Evolutionary conservation across 2,797 vertebrate genomes (phyloP), one percentile per base, ranked within the genome.

Genomic region (Rhynchonycteris naso): DNA sequence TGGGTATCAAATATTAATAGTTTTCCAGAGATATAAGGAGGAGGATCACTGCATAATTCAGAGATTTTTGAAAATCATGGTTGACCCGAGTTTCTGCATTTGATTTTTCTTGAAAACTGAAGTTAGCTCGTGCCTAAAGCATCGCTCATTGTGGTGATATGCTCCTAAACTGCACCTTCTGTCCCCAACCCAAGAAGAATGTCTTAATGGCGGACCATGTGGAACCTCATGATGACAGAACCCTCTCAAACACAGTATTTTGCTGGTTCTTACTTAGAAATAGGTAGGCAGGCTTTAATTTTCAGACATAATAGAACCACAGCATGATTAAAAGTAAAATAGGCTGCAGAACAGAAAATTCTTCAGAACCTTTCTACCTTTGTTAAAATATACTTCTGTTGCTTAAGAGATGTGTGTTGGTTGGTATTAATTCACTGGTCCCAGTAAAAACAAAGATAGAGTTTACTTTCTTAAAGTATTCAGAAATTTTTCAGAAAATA

Each of bases 391-490:
- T 0, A 76, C 10, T 69, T 69, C 21, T 78, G 21, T 58, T 78
- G 75, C 21, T 79, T 58, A 22, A 79, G n/a, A 35, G n/a, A 38
- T 58, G n/a, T 21, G 15, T n/a, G 35, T 58, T 56, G 52, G 21
- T 54, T 82, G 71, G 65, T 86, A 68, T 56, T 35, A 47, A 75
- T 28, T 21, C n/a, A n/a, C 30, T 76, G 38, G 12, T 54, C 24
- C 5, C 2, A 50, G 24, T 30, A 19, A 82, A 69, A 59, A 47
- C 30, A 75, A 72, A 92, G 30, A 52, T 28, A 91, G 16, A 52
- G 24, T 68, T 88, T 68, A 52, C 8, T 52, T 86, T 83, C 59
- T 87, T 88, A 63, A 15, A 82, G 82, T 89, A 83, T 83, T 74
- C 58, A 90, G 65, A 87, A 80, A 71, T 92, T 15, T 1, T 88